Evolutionary conservation across 2,113 vertebrate genomes (phyloP), one percentile per base, ranked within the genome.

Genomic region (Alethe castanea): DNA sequence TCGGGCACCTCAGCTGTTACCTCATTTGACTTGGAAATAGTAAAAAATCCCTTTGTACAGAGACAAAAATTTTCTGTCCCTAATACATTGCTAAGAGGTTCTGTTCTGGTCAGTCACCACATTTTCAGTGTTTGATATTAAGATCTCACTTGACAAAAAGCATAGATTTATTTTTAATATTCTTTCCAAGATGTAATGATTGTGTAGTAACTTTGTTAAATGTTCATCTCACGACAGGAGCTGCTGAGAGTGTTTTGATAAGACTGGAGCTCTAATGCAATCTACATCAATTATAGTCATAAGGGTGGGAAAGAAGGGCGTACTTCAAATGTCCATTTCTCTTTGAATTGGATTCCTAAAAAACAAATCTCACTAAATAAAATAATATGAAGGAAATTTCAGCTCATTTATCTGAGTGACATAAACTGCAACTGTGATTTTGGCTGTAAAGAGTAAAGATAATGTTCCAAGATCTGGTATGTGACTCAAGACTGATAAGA

Each of bases 121-220:
- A n/a, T 56, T 90, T 86, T 83, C 29, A 17, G 60, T 82, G 38
- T 54, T 94, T 44, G 47, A 29, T 69, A 93, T 72, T 71, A 79
- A 83, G 42, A 67, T 83, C 74, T 86, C 38, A 64, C 16, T 65
- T 65, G 45, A 78, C 72, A 92, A 48, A 81, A 90, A 82, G 19
- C 76, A 59, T 22, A 62, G 26, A 56, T 56, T 92, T 87, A 80
- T 80, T 95, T 94, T 94, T 76, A 72, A 85, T 82, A 65, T 78
- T 91, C 23, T 29, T 91, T 50, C 20, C 70, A 85, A 82, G 57
- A 87, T 61, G 31, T 22, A 62, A 42, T 47, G 48, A 86, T 92
- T 93, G 24, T 74, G 48, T 28, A 91, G 26, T 64, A 87, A 88
- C 26, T 94, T 93, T 71, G 40, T 80, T 83, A 71, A 62, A 19